Base-by-base conservation (phyloP, 1,140 invertebrate species). In the Zaprionus nigranus region DNA sequence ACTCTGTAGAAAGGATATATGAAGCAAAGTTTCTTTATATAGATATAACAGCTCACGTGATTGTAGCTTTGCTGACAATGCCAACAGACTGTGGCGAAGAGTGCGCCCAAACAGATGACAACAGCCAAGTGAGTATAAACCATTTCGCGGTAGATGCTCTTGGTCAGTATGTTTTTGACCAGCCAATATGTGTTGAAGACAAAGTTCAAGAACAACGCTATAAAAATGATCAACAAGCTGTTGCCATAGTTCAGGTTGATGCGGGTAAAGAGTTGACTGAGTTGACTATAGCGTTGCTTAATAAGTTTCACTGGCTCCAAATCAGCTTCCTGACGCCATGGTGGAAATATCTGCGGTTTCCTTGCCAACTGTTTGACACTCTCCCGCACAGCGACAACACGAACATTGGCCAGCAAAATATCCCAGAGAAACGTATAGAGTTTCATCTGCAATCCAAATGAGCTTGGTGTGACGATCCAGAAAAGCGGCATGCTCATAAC, bases 161-260 rank as follows among this genome's bases (percentile, higher is more conserved):
- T 64, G 0, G 17, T 66, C 9, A 81, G 15, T 1, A 79, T 7
- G 9, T 76, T 61, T 17, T 75, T 70, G 7, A 79, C 70, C 0
- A 91, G 34, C 90, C 90, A 91, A 63, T 84, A 91, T 1, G 73
- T 43, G 46, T 83, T 91, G 43, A 68, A 83, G 2, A 91, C 64
- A 36, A 91, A 77, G 17, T 74, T 64, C 0, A 82, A 28, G 24
- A 91, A 91, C 11, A 74, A 65, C 0, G 76, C 73, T 11, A 91
- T 85, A 12, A 74, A 74, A 9, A 78, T 81, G 12, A 62, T 74
- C 6, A 91, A 51, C n/a, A 91, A 38, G 22, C 86, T 86, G 24
- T 17, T 56, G 12, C 90, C 90, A 30, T 79, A 90, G 2, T n/a
- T 38, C 0, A 7, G 1, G 34, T 91, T 91, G 7, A 84, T 46